A percentile compares a stretch with the other conserved stretches of the same genome.
phyloP scores from a whole-genome alignment of 2,797 vertebrate genomes.

The Poecile montanus region DNA sequence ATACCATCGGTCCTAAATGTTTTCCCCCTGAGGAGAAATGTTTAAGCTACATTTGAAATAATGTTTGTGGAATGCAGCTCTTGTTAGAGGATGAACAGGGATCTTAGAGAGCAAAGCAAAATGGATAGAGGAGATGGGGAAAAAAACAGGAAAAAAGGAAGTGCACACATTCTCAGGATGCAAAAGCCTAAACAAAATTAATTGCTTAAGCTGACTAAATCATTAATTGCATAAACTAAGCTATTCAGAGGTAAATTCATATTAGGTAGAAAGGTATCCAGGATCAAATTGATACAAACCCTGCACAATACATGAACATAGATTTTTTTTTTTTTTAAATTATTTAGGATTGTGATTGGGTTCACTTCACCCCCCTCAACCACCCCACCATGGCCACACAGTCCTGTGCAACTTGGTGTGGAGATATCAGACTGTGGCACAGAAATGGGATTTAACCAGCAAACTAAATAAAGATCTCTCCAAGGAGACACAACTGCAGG shows the following conservation, averaged over 20 bases:
- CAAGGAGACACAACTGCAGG: rapidly evolving
- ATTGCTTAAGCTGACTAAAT: not conserved
- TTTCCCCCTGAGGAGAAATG: not conserved
- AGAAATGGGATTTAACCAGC: not conserved
- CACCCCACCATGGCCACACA: rapidly evolving
- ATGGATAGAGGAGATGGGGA: not conserved
- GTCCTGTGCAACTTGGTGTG: not conserved
- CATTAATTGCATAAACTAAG: not conserved
- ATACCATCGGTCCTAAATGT: not conserved
- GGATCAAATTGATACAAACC: not conserved
- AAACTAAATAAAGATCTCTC: not conserved
- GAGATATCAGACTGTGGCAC: not conserved
- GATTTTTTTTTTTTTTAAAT: not conserved
- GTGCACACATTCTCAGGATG: not conserved
- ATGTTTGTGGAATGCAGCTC: not conserved
- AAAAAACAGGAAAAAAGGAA: not conserved
- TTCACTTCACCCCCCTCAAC: not conserved
- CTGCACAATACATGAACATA: rapidly evolving
- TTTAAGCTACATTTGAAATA: not conserved
- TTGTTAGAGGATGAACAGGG: not conserved
- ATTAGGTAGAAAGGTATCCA: not conserved
- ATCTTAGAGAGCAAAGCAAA: not conserved
- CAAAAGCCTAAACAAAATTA: not conserved
- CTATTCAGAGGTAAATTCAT: not conserved
- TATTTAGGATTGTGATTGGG: not conserved